Evolutionary conservation across 53 echinoderm and acorn worm species (phyloP).

Genomic region (Antedon mediterranea): DNA sequence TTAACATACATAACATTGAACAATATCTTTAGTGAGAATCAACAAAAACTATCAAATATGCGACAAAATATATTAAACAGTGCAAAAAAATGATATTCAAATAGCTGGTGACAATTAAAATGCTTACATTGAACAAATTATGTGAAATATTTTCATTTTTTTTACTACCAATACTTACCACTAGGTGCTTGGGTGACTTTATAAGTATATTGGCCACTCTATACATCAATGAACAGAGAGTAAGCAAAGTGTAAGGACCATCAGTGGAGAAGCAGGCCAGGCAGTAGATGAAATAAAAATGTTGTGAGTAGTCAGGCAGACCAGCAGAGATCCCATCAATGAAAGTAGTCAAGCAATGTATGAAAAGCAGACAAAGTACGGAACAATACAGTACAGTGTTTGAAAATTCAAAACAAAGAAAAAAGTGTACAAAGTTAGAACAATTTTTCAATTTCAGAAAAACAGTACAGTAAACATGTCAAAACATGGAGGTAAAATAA

Average conservation of each 20-base stretch:
- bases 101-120: no score
- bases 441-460: not conserved
- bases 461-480: no score
- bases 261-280: not conserved
- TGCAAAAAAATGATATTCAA: no score
- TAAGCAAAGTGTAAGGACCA: no score
- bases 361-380: not conserved
- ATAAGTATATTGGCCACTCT: not conserved
- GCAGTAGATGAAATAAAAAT: not conserved
- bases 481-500: no score
- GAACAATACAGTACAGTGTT: not conserved
- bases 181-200: not conserved
- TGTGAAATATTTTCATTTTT: no score
- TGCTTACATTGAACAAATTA: no score
- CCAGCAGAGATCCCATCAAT: not conserved
- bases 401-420: not conserved
- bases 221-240: no score
- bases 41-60: no score
- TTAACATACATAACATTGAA: no score
- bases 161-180: not conserved
- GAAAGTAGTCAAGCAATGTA: not conserved
- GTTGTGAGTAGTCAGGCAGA: not conserved
- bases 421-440: not conserved
- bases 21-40: no score
- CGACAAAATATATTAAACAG: no score